A percentile compares a stretch with the other conserved stretches of the same genome.
These are phyloP conservation scores for Stegastes partitus DNA, from an alignment of 2,113 vertebrate genomes.

Conservation along the genomic window DNA sequence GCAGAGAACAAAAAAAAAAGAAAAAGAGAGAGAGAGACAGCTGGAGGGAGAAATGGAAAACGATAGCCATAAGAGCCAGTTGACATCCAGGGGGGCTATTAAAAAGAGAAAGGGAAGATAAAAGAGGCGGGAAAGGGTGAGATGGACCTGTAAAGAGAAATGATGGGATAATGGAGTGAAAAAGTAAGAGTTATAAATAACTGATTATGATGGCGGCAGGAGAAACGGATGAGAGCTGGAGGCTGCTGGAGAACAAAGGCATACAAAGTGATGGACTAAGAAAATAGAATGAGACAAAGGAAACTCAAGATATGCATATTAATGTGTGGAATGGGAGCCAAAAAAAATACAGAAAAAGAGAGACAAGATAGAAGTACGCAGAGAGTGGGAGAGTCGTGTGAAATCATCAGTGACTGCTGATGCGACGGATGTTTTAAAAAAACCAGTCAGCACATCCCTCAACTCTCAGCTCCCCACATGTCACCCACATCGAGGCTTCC, in stretches of 20 bases:
- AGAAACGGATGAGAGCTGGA: constrained; percentile 24
- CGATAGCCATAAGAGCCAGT: constrained; percentile 52
- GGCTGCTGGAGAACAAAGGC: constrained; percentile 29
- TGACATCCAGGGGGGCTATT: constrained; percentile 56
- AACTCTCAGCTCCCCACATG: constrained; percentile 7
- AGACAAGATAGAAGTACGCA: constrained; percentile 1
- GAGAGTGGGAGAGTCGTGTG: neutral
- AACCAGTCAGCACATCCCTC: constrained; percentile 25
- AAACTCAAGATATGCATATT: constrained; percentile 1
- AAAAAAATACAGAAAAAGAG: neutral
- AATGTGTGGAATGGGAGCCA: neutral
- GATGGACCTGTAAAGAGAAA: constrained; percentile 69
- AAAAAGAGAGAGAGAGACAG: constrained; percentile 31
- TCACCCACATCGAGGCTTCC: constrained; percentile 23
- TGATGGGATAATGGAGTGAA: constrained; percentile 70
- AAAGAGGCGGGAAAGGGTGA: constrained; percentile 58
- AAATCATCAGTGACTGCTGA: constrained; percentile 27
- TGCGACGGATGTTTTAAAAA: constrained; percentile 42
- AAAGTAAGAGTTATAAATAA: constrained; percentile 68
- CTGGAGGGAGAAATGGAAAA: constrained; percentile 45
- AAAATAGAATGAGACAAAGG: constrained; percentile 7
- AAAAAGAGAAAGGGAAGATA: constrained; percentile 64
- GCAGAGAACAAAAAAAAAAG: constrained; percentile 1
- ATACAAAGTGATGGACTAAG: constrained; percentile 5
- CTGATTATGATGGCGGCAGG: constrained; percentile 50